Base-by-base conservation (phyloP, 2,113 vertebrate genomes). In the Lepus timidus region DNA sequence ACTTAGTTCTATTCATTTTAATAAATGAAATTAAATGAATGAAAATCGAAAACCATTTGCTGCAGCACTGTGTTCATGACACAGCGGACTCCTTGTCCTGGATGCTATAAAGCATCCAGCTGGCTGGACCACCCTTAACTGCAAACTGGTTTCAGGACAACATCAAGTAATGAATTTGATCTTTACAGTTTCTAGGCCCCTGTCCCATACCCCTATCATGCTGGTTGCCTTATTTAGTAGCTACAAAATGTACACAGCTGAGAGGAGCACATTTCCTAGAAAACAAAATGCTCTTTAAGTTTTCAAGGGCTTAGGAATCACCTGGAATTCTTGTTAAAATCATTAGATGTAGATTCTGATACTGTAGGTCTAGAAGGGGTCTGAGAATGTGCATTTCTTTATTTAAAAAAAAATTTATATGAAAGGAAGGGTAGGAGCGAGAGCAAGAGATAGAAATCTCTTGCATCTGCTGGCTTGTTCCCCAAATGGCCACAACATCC, bases 251-350 rank as follows among this genome's bases (percentile, higher is more conserved):
- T 44, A 83, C 27, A 79, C 23, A 93, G 52, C 11, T 22, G 7
- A 83, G 19, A 91, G 82, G 13, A n/a, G 39, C 11, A 17, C n/a
- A 89, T 73, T 93, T 74, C 79, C 82, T 74, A 71, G 84, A 91
- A 91, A 44, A 44, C 86, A 44, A 89, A 90, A 29, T 55, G 7
- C 36, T 61, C 36, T 16, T 90, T 7, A 49, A 58, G 67, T 13
- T 82, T 90, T n/a, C 70, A 90, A 49, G 51, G 81, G 22, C 52
- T 95, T 65, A 67, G 31, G n/a, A 92, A 90, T 67, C 73, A 76
- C 52, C 61, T 58, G 29, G 39, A n/a, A 16, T 19, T 64, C 31
- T 76, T 81, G n/a, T 49, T 91, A 83, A 93, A 58, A 85, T 81
- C 76, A 36, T 62, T 91, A 83, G 85, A 39, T 17, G n/a, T 51